A percentile compares a stretch with the other conserved stretches of the same genome.
Evolutionary conservation across 2,113 vertebrate genomes (phyloP).

Genomic region (Uropsilus gracilis): DNA sequence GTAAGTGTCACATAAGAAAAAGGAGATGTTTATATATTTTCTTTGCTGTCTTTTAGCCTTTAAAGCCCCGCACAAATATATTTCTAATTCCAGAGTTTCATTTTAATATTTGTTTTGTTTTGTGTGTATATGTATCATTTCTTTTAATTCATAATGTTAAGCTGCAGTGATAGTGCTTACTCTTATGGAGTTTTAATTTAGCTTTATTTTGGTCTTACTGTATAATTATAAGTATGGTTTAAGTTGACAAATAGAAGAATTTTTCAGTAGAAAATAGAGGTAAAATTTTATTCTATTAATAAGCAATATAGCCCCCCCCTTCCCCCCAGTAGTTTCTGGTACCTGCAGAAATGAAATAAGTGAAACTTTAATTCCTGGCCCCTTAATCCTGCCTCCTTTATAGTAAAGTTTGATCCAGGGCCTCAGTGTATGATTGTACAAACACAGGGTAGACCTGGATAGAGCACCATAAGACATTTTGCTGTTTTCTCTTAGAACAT

Average conservation of each 20-base stretch:
- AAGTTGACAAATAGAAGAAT: neutral
- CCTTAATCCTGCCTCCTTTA: conserved; percentile 1
- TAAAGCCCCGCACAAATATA: conserved; percentile 13
- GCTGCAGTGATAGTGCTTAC: neutral
- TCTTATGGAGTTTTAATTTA: neutral
- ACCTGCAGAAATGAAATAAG: neutral
- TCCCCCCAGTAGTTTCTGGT: neutral
- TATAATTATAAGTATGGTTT: conserved; percentile 6
- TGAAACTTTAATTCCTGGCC: neutral
- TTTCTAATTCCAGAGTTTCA: neutral
- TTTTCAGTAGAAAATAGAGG: conserved; percentile 3
- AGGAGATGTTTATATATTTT: neutral
- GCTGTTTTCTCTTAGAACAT: neutral
- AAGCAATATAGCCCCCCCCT: neutral
- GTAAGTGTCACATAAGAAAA: conserved; percentile 80
- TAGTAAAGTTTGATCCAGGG: neutral
- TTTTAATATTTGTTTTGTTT: neutral
- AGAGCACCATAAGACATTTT: neutral
- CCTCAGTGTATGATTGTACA: neutral
- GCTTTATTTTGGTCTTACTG: conserved; percentile 45
- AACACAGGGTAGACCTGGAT: neutral
- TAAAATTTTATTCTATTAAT: neutral
- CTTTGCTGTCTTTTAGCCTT: neutral
- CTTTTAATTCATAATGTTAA: conserved; percentile 6
- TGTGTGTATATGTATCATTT: neutral